Evolutionary conservation across 2,113 vertebrate species (phyloP), one percentile per base, ranked within the genome.

Genomic region (Cololabis saira): DNA sequence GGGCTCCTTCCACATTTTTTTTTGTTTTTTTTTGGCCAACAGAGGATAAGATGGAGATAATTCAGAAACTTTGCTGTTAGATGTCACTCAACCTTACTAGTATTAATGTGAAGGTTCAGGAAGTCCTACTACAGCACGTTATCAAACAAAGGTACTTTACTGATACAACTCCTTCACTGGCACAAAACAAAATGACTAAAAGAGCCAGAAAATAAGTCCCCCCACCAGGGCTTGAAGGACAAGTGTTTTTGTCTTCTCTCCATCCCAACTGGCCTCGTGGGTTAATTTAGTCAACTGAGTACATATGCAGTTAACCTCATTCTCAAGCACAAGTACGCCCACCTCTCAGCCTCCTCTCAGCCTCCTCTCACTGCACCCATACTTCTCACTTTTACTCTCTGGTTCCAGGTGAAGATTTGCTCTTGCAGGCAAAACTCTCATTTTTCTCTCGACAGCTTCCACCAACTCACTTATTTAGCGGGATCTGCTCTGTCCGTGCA

Each of bases 241-340:
- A 21, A 76, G 67, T 77, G 80, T 42, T 33, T 74, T 68, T 52
- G 45, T 27, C 24, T 27, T 27, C 5, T 27, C 24, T 27, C 24
- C 24, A 27, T 27, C 24, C 24, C 24, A 27, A 5, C 24, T 27
- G 24, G 2, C 5, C 24, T 27, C 24, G 61, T n/a, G 48, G 37
- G 45, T 58, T 72, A 72, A 80, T 68, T 67, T 45, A 56, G 59
- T 19, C 59, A 49, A 40, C 42, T 74, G 70, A 74, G 80, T 55
- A 63, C 14, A 11, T 60, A 45, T 60, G 69, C 43, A 75, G 62
- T 87, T 86, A 78, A 88, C 89, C 82, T 84, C 79, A 62, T 74
- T 87, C 83, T 86, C 77, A 78, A 61, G 70, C 44, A 70, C 55
- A 67, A 83, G 84, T 83, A 84, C 71, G 17, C 81, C 74, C 68